Conservation (phyloP, 2,797 vertebrate genomes). For the Bufotes viridis region DNA sequence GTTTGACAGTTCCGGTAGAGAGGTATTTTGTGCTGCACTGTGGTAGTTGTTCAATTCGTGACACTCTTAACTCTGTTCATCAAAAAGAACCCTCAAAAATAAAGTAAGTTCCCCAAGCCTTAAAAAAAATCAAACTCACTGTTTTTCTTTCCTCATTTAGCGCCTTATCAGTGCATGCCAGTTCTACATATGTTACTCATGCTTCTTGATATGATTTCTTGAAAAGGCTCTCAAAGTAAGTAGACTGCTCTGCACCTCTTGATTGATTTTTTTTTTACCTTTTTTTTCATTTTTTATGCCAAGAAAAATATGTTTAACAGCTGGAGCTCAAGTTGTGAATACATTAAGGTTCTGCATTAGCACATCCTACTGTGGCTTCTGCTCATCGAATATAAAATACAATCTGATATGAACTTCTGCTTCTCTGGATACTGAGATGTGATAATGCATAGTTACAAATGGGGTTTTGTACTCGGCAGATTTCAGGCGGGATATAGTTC, state of each 20-base stretch:
- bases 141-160: background rate
- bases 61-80: too few relatives aligned
- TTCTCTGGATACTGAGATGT: conserved; percentile 24
- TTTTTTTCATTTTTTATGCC: conserved; percentile 23
- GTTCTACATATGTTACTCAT: conserved; percentile 6
- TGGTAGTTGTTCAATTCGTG: too few relatives aligned
- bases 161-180: background rate
- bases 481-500: background rate
- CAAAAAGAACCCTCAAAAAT: too few relatives aligned
- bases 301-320: conserved; percentile 43
- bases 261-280: conserved; percentile 33
- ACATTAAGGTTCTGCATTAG: conserved; percentile 41
- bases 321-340: conserved; percentile 43
- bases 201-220: conserved; percentile 6
- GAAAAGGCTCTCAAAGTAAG: conserved; percentile 12
- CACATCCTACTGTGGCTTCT: background rate
- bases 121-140: background rate
- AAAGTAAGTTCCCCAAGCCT: background rate
- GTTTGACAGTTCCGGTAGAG: too few relatives aligned
- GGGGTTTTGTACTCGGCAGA: background rate
- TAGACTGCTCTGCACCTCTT: conserved; percentile 18
- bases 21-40: too few relatives aligned
- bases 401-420: conserved; percentile 1
- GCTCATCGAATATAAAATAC: conserved; percentile 8
- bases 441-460: conserved; percentile 24